Conservation (phyloP, 2,797 vertebrate species). For the Sebastiscus albofasciatus region DNA sequence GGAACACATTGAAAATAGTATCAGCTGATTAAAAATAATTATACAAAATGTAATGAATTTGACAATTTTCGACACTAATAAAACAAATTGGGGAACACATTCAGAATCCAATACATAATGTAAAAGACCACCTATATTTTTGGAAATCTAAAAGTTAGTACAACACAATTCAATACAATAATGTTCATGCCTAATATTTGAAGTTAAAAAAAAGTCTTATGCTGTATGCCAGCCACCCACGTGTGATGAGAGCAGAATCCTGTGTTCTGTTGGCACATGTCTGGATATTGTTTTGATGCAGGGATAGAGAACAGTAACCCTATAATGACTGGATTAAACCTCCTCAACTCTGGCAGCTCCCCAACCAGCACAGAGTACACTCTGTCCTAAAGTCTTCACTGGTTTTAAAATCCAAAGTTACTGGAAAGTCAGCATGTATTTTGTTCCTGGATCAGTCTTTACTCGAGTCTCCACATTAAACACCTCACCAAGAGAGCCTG, state of each 20-base stretch:
- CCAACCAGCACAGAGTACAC: slow-evolving; percentile 17
- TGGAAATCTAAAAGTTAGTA: neutral
- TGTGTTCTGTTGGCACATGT: neutral
- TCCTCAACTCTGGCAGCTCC: neutral
- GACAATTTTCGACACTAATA: neutral
- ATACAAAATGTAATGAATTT: neutral
- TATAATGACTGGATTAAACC: slow-evolving; percentile 35
- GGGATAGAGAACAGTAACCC: neutral
- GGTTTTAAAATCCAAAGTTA: neutral
- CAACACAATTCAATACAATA: neutral
- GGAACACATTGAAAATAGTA: neutral
- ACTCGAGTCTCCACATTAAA: neutral
- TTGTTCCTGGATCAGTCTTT: neutral
- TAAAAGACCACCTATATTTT: neutral
- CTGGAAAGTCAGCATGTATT: neutral
- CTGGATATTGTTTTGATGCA: neutral
- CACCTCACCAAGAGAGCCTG: neutral
- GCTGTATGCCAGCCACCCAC: neutral
- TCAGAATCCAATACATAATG: neutral
- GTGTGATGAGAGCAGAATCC: neutral
- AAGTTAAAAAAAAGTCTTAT: neutral
- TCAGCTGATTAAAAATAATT: neutral
- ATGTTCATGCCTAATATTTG: neutral
- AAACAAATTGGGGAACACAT: neutral
- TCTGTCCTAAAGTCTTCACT: neutral